Conservation (phyloP, 2,888 invertebrate species). For the Neuroscelio doddi region DNA sequence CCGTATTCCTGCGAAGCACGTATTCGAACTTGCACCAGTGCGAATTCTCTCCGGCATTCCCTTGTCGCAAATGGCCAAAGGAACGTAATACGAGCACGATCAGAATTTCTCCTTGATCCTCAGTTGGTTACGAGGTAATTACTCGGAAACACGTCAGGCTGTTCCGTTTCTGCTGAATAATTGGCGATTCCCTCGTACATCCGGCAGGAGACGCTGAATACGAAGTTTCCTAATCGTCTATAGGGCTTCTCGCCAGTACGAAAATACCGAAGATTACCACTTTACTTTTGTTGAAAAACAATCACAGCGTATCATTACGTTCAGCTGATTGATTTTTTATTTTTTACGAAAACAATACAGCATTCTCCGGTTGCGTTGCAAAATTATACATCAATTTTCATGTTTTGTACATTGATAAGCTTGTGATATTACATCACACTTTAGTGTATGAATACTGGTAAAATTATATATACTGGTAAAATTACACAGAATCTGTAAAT, state of each 20-base stretch:
- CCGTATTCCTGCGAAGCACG: neutral
- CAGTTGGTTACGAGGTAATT: conserved; percentile 17
- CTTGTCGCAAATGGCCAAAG: conserved; percentile 11
- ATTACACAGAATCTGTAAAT: too few species aligned
- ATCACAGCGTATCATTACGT: too few species aligned
- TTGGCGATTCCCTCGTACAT: conserved; percentile 6
- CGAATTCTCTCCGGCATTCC: conserved; percentile 11
- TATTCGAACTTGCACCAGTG: neutral
- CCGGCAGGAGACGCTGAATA: neutral
- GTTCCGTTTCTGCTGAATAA: conserved; percentile 14
- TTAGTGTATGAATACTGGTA: too few species aligned
- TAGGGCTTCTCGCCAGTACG: neutral
- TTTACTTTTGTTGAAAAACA: too few species aligned
- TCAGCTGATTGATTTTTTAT: too few species aligned
- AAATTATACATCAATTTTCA: too few species aligned
- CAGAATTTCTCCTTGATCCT: conserved; percentile 20
- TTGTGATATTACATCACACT: too few species aligned
- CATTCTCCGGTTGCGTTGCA: too few species aligned
- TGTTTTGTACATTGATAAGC: too few species aligned
- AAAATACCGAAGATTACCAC: too few species aligned
- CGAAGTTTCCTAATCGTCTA: neutral
- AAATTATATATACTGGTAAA: too few species aligned
- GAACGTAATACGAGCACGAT: conserved; percentile 13
- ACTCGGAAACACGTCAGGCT: conserved; percentile 16
- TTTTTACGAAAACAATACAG: too few species aligned